Percentiles rank a stretch among this genome's conserved stretches.
These are phyloP conservation scores for Himalopsyche phryganea DNA, from an alignment of 1,140 invertebrate species.

Conservation along the genomic window DNA sequence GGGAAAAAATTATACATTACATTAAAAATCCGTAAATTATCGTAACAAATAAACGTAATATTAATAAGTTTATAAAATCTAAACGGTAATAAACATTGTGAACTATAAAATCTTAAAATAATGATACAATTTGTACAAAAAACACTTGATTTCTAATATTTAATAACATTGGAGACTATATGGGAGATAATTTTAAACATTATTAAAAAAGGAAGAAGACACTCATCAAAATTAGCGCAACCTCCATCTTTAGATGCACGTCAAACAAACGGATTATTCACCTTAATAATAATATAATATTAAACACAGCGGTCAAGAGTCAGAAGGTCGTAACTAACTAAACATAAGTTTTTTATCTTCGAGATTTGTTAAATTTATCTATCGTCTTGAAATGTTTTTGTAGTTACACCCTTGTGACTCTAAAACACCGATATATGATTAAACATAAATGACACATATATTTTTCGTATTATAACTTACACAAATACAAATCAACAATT, in stretches of 20 bases:
- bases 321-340: too few species aligned
- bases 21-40: slow-evolving; percentile 31
- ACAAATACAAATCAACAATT: not conserved
- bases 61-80: slow-evolving; percentile 32
- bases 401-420: too few species aligned
- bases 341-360: too few species aligned
- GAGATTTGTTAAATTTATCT: too few species aligned
- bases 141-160: slow-evolving; percentile 26
- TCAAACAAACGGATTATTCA: too few species aligned
- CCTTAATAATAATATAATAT: too few species aligned
- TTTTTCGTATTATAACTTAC: slow-evolving; percentile 2
- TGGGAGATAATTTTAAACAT: not conserved
- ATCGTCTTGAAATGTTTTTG: too few species aligned
- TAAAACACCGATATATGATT: too few species aligned
- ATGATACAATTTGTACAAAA: slow-evolving; percentile 35
- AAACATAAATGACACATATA: slow-evolving; percentile 18
- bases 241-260: too few species aligned
- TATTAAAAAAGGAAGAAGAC: slow-evolving; percentile 9
- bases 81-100: slow-evolving; percentile 35
- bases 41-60: slow-evolving; percentile 32
- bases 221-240: slow-evolving; percentile 1
- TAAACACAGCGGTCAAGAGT: too few species aligned
- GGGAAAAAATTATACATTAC: slow-evolving; percentile 29
- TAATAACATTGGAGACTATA: slow-evolving; percentile 15
- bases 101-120: slow-evolving; percentile 33